phyloP scores from a whole-genome alignment of 2,797 vertebrate species.

The Syngnathus rostellatus region DNA sequence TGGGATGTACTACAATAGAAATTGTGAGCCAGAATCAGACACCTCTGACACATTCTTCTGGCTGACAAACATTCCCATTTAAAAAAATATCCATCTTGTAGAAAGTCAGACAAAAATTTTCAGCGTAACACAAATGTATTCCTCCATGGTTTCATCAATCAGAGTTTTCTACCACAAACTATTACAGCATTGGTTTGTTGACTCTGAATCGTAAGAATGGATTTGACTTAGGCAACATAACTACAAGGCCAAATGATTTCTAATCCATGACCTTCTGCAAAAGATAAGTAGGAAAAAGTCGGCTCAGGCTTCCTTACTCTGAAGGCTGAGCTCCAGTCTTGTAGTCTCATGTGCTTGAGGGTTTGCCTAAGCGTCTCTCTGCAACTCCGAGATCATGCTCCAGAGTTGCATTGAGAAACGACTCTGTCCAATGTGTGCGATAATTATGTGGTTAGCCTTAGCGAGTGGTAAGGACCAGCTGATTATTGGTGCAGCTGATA shows the following conservation, averaged over 20 bases:
- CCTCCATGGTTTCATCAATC: constrained; percentile 26
- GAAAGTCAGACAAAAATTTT: background rate
- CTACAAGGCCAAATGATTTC: constrained; percentile 40
- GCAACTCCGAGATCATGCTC: constrained; percentile 34
- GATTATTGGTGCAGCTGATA: constrained; percentile 42
- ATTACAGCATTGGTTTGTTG: constrained; percentile 20
- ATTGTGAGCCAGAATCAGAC: background rate
- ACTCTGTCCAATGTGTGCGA: constrained; percentile 43
- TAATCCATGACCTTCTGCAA: constrained; percentile 58
- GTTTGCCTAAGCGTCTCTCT: constrained; percentile 40
- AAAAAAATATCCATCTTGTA: background rate
- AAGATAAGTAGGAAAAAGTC: constrained; percentile 45
- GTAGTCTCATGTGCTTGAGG: constrained; percentile 32
- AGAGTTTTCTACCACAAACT: constrained; percentile 51
- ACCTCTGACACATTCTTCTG: background rate
- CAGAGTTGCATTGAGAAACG: constrained; percentile 25
- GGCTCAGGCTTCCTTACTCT: constrained; percentile 27
- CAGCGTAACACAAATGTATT: constrained; percentile 14
- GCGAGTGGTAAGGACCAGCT: constrained; percentile 38
- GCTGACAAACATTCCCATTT: background rate
- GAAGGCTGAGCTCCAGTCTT: constrained; percentile 37
- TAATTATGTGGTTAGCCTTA: constrained; percentile 60
- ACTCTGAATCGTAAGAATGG: constrained; percentile 35
- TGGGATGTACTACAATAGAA: background rate
- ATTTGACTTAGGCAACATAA: constrained; percentile 21